Evolutionary conservation across 1,140 invertebrate species (phyloP).

Genomic region (Lepeophtheirus salmonis): DNA sequence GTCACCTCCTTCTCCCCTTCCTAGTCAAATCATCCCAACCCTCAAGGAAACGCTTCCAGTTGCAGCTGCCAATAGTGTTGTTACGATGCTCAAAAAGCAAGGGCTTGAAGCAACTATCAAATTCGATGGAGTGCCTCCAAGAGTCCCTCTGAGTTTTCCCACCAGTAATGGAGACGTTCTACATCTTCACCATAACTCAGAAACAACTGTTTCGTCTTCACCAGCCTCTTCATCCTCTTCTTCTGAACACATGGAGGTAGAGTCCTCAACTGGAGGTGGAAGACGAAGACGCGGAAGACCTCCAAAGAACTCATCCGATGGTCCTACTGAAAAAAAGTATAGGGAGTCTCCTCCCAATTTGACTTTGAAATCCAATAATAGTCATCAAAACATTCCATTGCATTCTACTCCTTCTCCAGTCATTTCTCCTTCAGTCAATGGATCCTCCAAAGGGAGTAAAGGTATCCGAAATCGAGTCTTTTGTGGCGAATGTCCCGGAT

Average conservation of each 20-base stretch:
- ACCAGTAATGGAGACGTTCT: not conserved
- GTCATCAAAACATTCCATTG: not conserved
- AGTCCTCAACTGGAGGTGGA: not conserved
- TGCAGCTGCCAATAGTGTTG: not conserved
- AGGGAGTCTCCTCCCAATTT: not conserved
- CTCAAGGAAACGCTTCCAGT: not conserved
- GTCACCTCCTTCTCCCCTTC: not conserved
- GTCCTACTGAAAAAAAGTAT: not conserved
- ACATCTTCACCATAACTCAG: not conserved
- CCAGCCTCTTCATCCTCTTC: not conserved
- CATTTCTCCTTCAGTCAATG: not conserved
- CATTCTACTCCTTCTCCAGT: not conserved
- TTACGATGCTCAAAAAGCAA: not conserved
- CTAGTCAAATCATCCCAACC: not conserved
- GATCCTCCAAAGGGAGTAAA: conserved; percentile 7
- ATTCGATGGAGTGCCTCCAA: too few species aligned
- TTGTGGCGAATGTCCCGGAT: conserved; percentile 23
- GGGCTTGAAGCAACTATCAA: not conserved
- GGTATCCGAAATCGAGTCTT: conserved; percentile 21
- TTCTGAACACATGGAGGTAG: not conserved
- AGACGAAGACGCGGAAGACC: not conserved
- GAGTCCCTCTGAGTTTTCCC: too few species aligned
- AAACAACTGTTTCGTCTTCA: not conserved
- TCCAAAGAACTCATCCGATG: not conserved
- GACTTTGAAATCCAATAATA: not conserved